Evolutionary conservation across 2,113 vertebrate species (phyloP), one percentile per base, ranked within the genome.

Genomic region (Pseudopipra pipra): DNA sequence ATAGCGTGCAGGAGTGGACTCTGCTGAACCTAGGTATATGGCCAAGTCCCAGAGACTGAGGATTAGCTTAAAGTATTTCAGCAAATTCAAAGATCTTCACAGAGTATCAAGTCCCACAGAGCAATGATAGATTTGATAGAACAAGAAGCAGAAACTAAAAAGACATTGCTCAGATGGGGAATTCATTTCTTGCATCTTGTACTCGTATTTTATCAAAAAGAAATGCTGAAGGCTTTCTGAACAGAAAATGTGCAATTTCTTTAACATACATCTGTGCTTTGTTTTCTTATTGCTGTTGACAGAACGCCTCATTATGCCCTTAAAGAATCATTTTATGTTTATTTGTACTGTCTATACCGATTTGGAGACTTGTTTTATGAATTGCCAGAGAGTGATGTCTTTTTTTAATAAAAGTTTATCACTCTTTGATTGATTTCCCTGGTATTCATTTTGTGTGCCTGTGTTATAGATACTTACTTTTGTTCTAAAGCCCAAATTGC

Each of bases 331-430:
- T 95, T 96, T 96, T 85, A 96, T 94, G 85, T 82, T 97, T 95
- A 96, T 97, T 94, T 95, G 77, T 91, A 89, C 65, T 91, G 83
- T 93, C 87, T 90, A 52, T 82, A 96, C 63, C 95, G 89, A 95
- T 97, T 23, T 95, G 44, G 74, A 82, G 77, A 83, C 55, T 96
- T 94, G 82, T 82, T 96, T 96, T 95, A 93, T 94, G 89, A 97
- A 83, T 75, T 94, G 95, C 95, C 85, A 72, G 85, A 96, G 80
- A 95, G 49, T 30, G 5, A 89, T 92, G 74, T 74, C 67, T 90
- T 92, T 95, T 92, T 96, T 95, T 90, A 97, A 96, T 96, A 95
- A 89, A 94, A 94, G 94, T 94, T 96, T 97, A 97, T 97, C 97
- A 94, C 79, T 93, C 46, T 96, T 94, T 95, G 95, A 95, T 96